Evolutionary conservation across 2,888 invertebrate species (phyloP).

Genomic region (Drosophila lutescens): DNA sequence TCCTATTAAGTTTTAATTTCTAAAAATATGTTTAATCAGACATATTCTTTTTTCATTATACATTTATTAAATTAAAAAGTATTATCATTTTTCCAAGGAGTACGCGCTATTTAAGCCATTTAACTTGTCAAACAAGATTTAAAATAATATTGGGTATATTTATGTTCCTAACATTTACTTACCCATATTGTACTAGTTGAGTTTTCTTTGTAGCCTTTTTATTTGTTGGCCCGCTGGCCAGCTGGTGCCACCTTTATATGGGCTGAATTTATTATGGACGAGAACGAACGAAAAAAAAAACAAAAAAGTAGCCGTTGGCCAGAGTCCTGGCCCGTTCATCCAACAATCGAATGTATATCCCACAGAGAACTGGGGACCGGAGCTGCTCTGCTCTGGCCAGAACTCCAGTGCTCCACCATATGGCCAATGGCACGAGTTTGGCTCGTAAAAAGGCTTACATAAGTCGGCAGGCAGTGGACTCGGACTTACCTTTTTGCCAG

Average conservation of each 20-base stretch:
- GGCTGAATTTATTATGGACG: slow-evolving; percentile 77
- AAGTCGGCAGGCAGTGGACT: slow-evolving; percentile 42
- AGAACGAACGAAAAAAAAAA: slow-evolving; percentile 41
- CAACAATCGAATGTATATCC: slow-evolving; percentile 48
- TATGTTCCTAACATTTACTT: slow-evolving; percentile 29
- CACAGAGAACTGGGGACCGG: slow-evolving; percentile 41
- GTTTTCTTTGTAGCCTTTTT: slow-evolving; percentile 56
- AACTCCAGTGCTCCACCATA: slow-evolving; percentile 68
- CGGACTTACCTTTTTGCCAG: slow-evolving; percentile 71
- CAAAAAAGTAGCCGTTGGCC: slow-evolving; percentile 47
- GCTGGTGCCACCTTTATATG: slow-evolving; percentile 78
- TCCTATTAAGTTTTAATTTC: too few species aligned
- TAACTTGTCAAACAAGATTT: too few species aligned
- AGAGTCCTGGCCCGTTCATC: slow-evolving; percentile 45
- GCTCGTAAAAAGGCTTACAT: slow-evolving; percentile 75
- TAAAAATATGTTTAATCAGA: too few species aligned
- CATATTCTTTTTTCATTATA: too few species aligned
- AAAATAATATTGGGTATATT: slow-evolving; percentile 22
- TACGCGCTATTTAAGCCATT: too few species aligned
- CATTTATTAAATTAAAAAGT: too few species aligned
- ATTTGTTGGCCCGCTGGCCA: slow-evolving; percentile 68
- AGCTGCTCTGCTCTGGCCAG: slow-evolving; percentile 15
- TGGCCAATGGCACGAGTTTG: slow-evolving; percentile 74
- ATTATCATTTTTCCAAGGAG: too few species aligned
- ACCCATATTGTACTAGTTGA: slow-evolving; percentile 42